phyloP scores from a whole-genome alignment of 2,888 invertebrate genomes.

The Cheilosia vulpina region DNA sequence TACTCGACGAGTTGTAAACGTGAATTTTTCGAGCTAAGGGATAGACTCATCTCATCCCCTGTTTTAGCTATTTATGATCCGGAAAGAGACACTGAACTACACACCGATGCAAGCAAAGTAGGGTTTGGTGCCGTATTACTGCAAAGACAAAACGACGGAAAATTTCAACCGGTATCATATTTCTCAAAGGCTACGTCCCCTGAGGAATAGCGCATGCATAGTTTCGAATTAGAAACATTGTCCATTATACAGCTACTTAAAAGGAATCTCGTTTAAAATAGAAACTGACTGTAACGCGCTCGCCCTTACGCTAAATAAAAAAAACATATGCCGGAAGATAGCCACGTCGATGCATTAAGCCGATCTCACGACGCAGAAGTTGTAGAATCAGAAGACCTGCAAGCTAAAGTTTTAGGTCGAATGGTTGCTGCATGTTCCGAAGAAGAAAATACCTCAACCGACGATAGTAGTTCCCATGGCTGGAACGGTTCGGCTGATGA shows the following conservation, averaged over 20 bases:
- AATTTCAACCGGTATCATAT: no score
- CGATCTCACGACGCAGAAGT: slow-evolving; percentile 5
- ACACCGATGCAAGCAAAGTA: slow-evolving; percentile 35
- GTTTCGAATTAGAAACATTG: no score
- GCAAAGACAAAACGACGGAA: no score
- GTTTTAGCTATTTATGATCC: slow-evolving; percentile 44
- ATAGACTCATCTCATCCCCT: slow-evolving; percentile 27
- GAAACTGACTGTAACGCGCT: no score
- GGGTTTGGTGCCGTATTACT: no score
- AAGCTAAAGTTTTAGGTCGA: slow-evolving; percentile 23
- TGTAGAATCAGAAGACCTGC: slow-evolving; percentile 28
- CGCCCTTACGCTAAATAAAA: no score
- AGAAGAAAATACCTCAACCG: neutral
- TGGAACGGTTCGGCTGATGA: slow-evolving; percentile 11
- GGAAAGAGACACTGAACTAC: slow-evolving; percentile 39
- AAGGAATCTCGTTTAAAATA: no score
- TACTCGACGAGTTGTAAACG: slow-evolving; percentile 22
- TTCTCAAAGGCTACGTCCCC: no score
- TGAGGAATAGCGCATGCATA: no score
- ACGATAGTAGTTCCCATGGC: slow-evolving; percentile 1
- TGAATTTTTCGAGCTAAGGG: slow-evolving; percentile 13
- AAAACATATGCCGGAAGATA: no score
- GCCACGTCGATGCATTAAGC: slow-evolving; percentile 20
- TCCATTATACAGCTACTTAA: no score
- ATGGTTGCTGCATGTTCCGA: slow-evolving; percentile 18